Evolutionary conservation across 2,888 invertebrate genomes (phyloP).

Genomic region (Microctonus aethiopoides): DNA sequence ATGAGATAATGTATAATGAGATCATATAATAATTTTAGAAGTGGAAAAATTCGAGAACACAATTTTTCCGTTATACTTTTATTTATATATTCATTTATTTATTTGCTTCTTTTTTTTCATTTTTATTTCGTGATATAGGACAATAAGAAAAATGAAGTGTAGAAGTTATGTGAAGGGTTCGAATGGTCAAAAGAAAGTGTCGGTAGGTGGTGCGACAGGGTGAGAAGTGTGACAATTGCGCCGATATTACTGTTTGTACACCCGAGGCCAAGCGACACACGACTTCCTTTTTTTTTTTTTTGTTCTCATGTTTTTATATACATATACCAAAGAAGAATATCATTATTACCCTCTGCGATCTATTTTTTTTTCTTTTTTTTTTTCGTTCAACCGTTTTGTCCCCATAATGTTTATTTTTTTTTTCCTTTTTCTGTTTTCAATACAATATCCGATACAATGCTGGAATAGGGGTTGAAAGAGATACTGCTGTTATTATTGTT

Average conservation of each 20-base stretch:
- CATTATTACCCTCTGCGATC: constrained; percentile 54
- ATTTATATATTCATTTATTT: neutral
- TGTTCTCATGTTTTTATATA: constrained; percentile 59
- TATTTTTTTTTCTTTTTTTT: constrained; percentile 40
- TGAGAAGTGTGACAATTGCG: constrained; percentile 21
- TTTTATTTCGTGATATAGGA: constrained; percentile 1
- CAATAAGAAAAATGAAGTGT: constrained; percentile 12
- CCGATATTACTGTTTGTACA: constrained; percentile 63
- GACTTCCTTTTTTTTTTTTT: constrained; percentile 2
- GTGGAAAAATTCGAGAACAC: too few species aligned
- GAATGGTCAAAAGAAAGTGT: constrained; percentile 18
- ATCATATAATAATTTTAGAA: neutral
- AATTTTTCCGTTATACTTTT: too few species aligned
- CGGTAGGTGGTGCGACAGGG: neutral
- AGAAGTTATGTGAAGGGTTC: neutral
- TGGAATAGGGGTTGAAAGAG: neutral
- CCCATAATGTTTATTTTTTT: neutral
- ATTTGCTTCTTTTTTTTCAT: neutral
- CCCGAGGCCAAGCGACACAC: constrained; percentile 58
- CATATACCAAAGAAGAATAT: constrained; percentile 59
- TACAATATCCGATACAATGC: constrained; percentile 28
- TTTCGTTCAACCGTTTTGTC: neutral
- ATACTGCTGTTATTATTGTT: neutral
- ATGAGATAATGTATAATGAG: neutral
- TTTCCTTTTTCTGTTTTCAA: constrained; percentile 32